A percentile compares a stretch with the other conserved stretches of the same genome.
phyloP scores from a whole-genome alignment of 2,797 vertebrate species.

The Otolemur crassicaudatus region DNA sequence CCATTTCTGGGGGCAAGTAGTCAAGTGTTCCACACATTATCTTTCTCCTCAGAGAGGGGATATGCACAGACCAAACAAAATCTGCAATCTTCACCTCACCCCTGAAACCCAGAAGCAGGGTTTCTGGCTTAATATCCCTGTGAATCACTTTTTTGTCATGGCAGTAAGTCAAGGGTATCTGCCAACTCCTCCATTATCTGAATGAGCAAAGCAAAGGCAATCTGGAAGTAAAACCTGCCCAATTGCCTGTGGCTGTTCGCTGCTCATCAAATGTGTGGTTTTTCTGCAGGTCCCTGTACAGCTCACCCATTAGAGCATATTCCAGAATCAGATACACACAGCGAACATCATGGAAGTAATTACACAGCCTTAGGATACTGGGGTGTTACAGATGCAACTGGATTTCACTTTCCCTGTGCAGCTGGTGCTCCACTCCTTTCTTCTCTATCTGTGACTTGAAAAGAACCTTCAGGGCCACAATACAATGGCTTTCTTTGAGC shows the following conservation, averaged over 20 bases:
- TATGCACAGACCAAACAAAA: slow-evolving; percentile 97
- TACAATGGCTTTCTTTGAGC: slow-evolving; percentile 88
- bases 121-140: slow-evolving; percentile 96
- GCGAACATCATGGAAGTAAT: slow-evolving; percentile 93
- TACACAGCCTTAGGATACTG: slow-evolving; percentile 94
- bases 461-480: slow-evolving; percentile 94
- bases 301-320: slow-evolving; percentile 93
- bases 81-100: slow-evolving; percentile 96
- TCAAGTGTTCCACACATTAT: slow-evolving; percentile 95
- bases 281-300: slow-evolving; percentile 94
- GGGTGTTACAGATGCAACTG: slow-evolving; percentile 94
- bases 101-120: slow-evolving; percentile 93
- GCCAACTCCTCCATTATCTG: slow-evolving; percentile 95
- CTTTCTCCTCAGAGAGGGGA: slow-evolving; percentile 92
- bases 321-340: slow-evolving; percentile 94
- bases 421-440: slow-evolving; percentile 94
- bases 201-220: background rate
- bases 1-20: slow-evolving; percentile 94
- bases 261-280: slow-evolving; percentile 90
- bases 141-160: slow-evolving; percentile 95
- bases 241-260: slow-evolving; percentile 88
- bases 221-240: background rate
- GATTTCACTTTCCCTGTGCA: slow-evolving; percentile 95
- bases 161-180: slow-evolving; percentile 92
- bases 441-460: slow-evolving; percentile 95